These are phyloP conservation scores for Heliocidaris erythrogramma DNA, from an alignment of 35 echinoderm and acorn worm genomes.

Conservation along the genomic window DNA sequence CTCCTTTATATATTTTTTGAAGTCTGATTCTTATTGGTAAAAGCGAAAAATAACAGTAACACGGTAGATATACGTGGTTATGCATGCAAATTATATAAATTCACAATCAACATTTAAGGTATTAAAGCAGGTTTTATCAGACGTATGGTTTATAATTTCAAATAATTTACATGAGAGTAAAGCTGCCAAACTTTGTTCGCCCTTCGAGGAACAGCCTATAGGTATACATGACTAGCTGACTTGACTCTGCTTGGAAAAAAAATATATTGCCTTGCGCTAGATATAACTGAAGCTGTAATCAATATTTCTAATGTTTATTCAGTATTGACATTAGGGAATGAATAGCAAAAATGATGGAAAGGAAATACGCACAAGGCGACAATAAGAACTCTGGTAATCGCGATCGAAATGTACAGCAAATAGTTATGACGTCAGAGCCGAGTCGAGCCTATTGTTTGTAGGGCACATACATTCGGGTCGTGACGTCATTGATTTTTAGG, in stretches of 20 bases:
- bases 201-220: too few relatives aligned
- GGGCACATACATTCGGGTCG: neutral
- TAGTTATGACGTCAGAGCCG: slow-evolving; percentile 4
- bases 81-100: too few relatives aligned
- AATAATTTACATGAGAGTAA: too few relatives aligned
- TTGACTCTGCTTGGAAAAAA: neutral
- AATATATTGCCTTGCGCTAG: neutral
- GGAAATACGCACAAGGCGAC: neutral
- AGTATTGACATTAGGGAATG: neutral
- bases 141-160: too few relatives aligned
- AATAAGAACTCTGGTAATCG: neutral
- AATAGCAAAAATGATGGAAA: neutral
- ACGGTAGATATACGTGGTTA: too few relatives aligned
- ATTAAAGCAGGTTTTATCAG: too few relatives aligned
- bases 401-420: slow-evolving; percentile 17
- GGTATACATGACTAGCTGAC: too few relatives aligned
- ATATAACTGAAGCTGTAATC: neutral
- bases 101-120: too few relatives aligned
- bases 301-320: neutral
- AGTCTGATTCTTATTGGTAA: too few relatives aligned
- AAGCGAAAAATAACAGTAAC: too few relatives aligned
- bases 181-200: too few relatives aligned
- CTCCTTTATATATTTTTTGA: neutral
- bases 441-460: neutral
- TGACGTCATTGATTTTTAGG: neutral